Base-by-base conservation (phyloP, 2,888 invertebrate genomes). In the Netelia virgata region DNA sequence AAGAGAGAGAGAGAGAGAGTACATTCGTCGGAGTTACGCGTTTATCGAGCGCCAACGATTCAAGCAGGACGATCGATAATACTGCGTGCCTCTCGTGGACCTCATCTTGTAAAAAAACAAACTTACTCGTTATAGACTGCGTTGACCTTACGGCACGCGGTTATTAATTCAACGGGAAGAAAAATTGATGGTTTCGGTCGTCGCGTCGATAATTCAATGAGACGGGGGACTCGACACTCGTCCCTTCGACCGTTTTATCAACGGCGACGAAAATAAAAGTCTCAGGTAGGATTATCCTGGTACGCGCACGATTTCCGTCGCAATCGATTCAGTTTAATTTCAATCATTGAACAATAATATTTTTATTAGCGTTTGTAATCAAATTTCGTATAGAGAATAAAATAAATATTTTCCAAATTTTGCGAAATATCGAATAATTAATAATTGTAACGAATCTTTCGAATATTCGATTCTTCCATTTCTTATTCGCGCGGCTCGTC, bases 41-140 rank as follows among this genome's bases (percentile, higher is more conserved):
- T 72, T 72, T 72, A 43, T 23, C 23, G 64, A 63, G 53, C 64
- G 59, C 55, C 53, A 79, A 75, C 50, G 64, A 80, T 77, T 82
- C 76, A 36, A 57, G 53, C 68, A 69, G 69, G 80, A 83, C 75
- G 66, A 87, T 86, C 74, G 83, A 80, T 84, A 79, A 78, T 74
- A 59, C 59, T 11, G 8, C 47, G 57, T 18, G 73, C 68, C 66
- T 78, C 84, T 75, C 80, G 70, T 43, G 55, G 53, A 47, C 63
- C 77, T 72, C 73, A 70, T 70, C 57, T 79, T 69, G n/a, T 11
- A 57, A 57, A 66, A 8, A 16, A 20, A 14, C 1, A 57, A 66
- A 36, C 18, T 8, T 1, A 14, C 53, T 63, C 41, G 20, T 23
- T 41, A 23, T 50, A 43, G 16, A 18, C 14, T 23, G 11, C 20